Evolutionary conservation across 1,140 invertebrate species (phyloP).

Genomic region (Caenorhabditis remanei): DNA sequence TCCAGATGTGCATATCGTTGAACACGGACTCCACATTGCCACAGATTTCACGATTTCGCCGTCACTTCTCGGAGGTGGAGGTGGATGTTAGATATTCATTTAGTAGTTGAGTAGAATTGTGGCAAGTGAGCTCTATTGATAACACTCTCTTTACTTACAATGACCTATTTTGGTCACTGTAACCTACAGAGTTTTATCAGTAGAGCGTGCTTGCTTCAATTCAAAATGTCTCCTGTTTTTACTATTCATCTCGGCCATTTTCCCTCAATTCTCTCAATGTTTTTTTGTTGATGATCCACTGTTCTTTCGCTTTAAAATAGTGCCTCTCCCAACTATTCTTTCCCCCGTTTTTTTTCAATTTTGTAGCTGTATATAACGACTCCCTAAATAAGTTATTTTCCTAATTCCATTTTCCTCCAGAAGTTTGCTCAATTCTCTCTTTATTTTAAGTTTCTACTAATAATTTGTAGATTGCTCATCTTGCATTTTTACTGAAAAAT

Average conservation of each 20-base stretch:
- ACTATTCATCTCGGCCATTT: conserved; percentile 2
- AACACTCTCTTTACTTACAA: too few species aligned
- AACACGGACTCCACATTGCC: conserved; percentile 74
- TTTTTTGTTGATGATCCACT: conserved; percentile 54
- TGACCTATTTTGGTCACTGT: too few species aligned
- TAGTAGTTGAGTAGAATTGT: too few species aligned
- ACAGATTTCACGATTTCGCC: conserved; percentile 74
- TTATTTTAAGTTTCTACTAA: neutral
- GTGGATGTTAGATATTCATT: conserved; percentile 12
- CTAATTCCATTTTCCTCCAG: neutral
- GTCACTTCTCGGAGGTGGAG: conserved; percentile 61
- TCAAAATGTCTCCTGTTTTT: neutral
- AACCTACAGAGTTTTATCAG: too few species aligned
- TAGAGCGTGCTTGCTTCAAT: neutral
- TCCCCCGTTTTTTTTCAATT: neutral
- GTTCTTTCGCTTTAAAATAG: conserved; percentile 51
- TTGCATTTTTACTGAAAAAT: conserved; percentile 7
- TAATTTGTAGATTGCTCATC: conserved; percentile 50
- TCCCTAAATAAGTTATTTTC: conserved; percentile 46
- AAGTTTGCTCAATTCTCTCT: conserved; percentile 36
- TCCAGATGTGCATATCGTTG: conserved; percentile 72
- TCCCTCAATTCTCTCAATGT: neutral
- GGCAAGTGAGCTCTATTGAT: too few species aligned
- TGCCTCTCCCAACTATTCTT: conserved; percentile 4
- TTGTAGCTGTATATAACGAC: conserved; percentile 42